Conservation (phyloP, 1,140 invertebrate species). For the Dendroctonus valens region DNA sequence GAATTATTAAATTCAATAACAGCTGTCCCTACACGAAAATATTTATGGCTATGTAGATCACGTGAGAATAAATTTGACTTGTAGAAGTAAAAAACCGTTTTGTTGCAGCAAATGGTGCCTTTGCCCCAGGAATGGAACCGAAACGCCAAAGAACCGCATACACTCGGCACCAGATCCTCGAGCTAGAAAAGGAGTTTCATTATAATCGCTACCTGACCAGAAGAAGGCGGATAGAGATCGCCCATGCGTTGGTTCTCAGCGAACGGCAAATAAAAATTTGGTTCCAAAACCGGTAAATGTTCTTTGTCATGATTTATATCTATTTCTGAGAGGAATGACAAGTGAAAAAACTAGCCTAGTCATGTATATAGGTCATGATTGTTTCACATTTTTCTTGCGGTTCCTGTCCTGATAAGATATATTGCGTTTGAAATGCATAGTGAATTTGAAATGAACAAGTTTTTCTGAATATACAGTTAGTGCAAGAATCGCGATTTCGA, state of each 20-base stretch:
- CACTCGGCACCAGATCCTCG: constrained; percentile 94
- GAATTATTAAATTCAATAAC: too few species aligned
- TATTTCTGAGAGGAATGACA: constrained; percentile 10
- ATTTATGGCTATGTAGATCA: too few species aligned
- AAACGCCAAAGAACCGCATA: constrained; percentile 94
- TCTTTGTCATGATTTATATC: constrained; percentile 9
- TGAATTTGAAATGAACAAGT: too few species aligned
- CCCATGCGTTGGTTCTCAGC: constrained; percentile 90
- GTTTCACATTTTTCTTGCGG: neutral
- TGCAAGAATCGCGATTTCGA: too few species aligned
- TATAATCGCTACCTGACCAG: constrained; percentile 96
- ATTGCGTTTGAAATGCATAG: too few species aligned
- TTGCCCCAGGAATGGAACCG: constrained; percentile 89
- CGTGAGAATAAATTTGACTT: too few species aligned
- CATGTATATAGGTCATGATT: constrained; percentile 9
- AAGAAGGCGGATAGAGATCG: constrained; percentile 94
- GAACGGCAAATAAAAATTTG: constrained; percentile 98
- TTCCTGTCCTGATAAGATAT: too few species aligned
- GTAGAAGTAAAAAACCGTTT: constrained; percentile 9
- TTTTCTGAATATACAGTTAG: too few species aligned
- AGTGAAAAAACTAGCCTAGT: constrained; percentile 1
- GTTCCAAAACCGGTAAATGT: constrained; percentile 80
- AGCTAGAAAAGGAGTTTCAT: constrained; percentile 96
- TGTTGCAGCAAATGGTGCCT: constrained; percentile 80
- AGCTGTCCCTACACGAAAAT: too few species aligned